phyloP scores from a whole-genome alignment of 2,888 invertebrate species.

The Carterocephalus palaemon region DNA sequence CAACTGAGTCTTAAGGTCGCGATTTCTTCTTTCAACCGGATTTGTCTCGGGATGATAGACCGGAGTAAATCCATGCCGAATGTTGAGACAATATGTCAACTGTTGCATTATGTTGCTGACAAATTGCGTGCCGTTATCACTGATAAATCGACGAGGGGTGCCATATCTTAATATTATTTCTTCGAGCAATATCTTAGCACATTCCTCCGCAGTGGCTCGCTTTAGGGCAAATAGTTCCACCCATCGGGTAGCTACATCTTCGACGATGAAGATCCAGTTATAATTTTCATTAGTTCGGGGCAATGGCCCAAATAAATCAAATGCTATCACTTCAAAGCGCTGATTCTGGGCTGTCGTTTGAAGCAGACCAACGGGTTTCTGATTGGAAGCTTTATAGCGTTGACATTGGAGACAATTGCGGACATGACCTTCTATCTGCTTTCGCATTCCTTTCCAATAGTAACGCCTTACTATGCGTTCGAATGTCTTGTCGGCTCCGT shows the following conservation, averaged over 20 bases:
- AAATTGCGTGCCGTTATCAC: conserved; percentile 48
- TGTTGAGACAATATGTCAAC: conserved; percentile 33
- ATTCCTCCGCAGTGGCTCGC: conserved; percentile 28
- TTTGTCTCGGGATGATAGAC: conserved; percentile 41
- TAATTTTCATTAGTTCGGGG: conserved; percentile 23
- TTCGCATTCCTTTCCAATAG: conserved; percentile 21
- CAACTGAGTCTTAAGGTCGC: conserved; percentile 30
- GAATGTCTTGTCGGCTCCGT: conserved; percentile 29
- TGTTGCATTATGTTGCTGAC: conserved; percentile 43
- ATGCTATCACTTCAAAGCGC: conserved; percentile 34
- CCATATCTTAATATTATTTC: conserved; percentile 38
- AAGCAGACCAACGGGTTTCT: conserved; percentile 38
- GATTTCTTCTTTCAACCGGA: conserved; percentile 41
- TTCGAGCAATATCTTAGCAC: conserved; percentile 26
- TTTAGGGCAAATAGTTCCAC: conserved; percentile 34
- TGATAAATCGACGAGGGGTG: conserved; percentile 37
- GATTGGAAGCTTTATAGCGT: conserved; percentile 36
- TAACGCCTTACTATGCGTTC: conserved; percentile 4
- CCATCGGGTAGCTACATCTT: conserved; percentile 32
- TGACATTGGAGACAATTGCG: conserved; percentile 27
- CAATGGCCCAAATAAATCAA: conserved; percentile 37
- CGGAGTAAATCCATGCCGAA: conserved; percentile 36
- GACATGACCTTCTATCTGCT: conserved; percentile 15
- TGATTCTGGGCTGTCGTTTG: conserved; percentile 29
- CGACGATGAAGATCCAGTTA: conserved; percentile 34